Conservation (phyloP, 2,888 invertebrate species). For the Trachelus troglodyta region DNA sequence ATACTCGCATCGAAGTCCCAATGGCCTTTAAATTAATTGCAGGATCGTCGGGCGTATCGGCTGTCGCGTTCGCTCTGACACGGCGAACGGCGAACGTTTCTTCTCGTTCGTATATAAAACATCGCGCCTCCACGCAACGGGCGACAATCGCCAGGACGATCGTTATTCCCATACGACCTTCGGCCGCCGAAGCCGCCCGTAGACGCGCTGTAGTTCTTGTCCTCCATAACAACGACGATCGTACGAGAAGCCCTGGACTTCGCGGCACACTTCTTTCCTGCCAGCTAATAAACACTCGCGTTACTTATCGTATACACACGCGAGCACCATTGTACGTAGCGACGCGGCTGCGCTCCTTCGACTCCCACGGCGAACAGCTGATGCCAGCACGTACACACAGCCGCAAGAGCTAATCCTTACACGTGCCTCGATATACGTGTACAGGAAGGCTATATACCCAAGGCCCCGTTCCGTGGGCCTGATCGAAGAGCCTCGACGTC, state of each 20-base stretch:
- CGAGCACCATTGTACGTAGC: conserved; percentile 40
- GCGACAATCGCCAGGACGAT: background rate
- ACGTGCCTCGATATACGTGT: background rate
- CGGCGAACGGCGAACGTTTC: background rate
- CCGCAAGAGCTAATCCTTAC: background rate
- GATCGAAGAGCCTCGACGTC: background rate
- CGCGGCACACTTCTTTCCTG: conserved; percentile 15
- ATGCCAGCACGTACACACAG: conserved; percentile 23
- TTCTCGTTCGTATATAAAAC: background rate
- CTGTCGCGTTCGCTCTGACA: conserved; percentile 26
- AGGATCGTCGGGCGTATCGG: conserved; percentile 46
- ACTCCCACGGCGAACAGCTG: conserved; percentile 43
- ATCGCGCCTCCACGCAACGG: background rate
- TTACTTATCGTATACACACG: conserved; percentile 25
- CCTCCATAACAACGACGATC: background rate
- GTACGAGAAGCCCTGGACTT: conserved; percentile 6
- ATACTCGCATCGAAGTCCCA: conserved; percentile 27
- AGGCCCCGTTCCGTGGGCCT: background rate
- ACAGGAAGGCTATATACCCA: background rate
- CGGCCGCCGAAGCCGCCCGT: conserved; percentile 38
- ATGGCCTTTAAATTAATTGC: conserved; percentile 53
- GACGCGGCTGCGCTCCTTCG: background rate
- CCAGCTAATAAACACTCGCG: conserved; percentile 38
- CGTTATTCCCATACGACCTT: conserved; percentile 43
- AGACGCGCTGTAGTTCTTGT: conserved; percentile 21